Conservation (phyloP, 2,888 invertebrate species). For the Anthophora plumipes region DNA sequence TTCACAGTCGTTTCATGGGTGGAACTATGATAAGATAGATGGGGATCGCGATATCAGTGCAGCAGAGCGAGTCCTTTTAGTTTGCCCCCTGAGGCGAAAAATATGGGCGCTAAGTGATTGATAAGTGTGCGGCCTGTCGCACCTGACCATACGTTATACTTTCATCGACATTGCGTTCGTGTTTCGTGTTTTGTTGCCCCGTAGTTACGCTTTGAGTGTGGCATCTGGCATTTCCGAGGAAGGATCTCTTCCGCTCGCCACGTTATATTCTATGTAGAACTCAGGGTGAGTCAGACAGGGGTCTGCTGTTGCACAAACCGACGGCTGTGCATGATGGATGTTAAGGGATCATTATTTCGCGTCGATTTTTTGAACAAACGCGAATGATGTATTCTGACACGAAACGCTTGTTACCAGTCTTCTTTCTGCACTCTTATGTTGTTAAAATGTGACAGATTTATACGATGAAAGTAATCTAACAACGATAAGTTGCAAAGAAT, state of each 20-base stretch:
- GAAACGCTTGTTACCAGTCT: constrained; percentile 33
- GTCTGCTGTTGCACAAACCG: constrained; percentile 52
- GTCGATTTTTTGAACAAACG: constrained; percentile 68
- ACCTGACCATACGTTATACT: constrained; percentile 70
- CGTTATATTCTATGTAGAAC: constrained; percentile 15
- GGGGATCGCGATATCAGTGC: constrained; percentile 61
- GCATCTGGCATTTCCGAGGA: constrained; percentile 57
- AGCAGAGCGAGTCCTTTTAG: constrained; percentile 48
- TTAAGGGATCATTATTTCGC: constrained; percentile 68
- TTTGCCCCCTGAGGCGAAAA: constrained; percentile 45
- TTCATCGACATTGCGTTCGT: constrained; percentile 45
- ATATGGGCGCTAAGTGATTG: constrained; percentile 75
- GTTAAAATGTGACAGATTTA: neutral
- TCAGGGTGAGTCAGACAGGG: constrained; percentile 56
- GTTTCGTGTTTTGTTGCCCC: constrained; percentile 48
- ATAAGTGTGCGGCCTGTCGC: constrained; percentile 74
- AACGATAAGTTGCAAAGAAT: too few relatives aligned
- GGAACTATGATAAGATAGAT: constrained; percentile 72
- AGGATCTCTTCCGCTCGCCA: constrained; percentile 36
- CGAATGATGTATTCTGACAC: constrained; percentile 22
- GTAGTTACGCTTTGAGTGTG: constrained; percentile 50
- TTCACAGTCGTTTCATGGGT: constrained; percentile 29
- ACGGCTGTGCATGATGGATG: constrained; percentile 74
- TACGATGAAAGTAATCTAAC: neutral
- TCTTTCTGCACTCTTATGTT: neutral